These are phyloP conservation scores for Cephalotes varians DNA, from an alignment of 2,888 invertebrate genomes.

Conservation along the genomic window DNA sequence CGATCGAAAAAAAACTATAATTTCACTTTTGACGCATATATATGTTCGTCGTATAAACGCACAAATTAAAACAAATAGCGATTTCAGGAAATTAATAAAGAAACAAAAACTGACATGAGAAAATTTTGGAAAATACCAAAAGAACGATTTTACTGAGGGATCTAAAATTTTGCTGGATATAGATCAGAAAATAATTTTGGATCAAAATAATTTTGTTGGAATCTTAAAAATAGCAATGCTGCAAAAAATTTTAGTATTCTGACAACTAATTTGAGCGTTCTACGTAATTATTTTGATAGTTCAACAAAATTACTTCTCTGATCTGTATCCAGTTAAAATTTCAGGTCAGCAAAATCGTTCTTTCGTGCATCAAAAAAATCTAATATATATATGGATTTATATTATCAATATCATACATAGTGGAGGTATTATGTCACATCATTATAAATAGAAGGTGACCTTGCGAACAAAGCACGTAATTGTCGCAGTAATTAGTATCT, in stretches of 20 bases:
- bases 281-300: no score
- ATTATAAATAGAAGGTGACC: conserved; percentile 8
- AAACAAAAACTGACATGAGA: not conserved
- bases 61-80: not conserved
- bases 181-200: no score
- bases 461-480: conserved; percentile 10
- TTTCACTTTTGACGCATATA: not conserved
- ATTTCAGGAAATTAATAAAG: not conserved
- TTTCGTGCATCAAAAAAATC: not conserved
- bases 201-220: no score
- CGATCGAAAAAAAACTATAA: not conserved
- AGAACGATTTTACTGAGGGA: no score
- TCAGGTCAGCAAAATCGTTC: no score
- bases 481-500: conserved; percentile 19
- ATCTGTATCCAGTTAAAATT: no score
- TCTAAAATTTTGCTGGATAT: no score
- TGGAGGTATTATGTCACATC: not conserved
- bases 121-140: not conserved
- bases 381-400: not conserved
- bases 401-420: not conserved
- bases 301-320: no score
- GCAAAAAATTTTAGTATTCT: no score
- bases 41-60: not conserved
- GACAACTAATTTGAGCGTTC: no score
- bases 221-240: no score